Evolutionary conservation across 2,113 vertebrate species (phyloP).

Genomic region (Tringa solitaria): DNA sequence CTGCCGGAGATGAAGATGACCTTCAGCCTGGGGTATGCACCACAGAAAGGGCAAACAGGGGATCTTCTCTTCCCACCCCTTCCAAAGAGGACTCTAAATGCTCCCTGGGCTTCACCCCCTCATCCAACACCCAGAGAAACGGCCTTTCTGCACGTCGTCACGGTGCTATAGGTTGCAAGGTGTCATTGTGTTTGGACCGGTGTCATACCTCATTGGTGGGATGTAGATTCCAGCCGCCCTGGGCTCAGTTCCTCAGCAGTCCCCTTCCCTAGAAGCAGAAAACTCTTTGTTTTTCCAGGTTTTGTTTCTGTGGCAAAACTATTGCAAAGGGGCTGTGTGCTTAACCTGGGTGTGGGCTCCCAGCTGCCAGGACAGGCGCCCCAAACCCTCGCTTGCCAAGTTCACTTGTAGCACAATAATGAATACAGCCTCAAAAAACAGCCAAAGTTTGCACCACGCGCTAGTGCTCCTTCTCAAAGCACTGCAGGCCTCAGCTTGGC

Average conservation of each 20-base stretch:
- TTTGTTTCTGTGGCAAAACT: not conserved
- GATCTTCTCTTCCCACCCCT: not conserved
- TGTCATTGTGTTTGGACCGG: not conserved
- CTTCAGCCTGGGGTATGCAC: not conserved
- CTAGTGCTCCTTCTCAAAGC: not conserved
- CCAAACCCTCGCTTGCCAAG: not conserved
- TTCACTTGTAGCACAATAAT: not conserved
- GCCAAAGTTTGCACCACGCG: not conserved
- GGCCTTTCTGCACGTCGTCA: not conserved
- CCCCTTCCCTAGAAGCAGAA: not conserved
- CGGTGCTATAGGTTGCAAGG: not conserved
- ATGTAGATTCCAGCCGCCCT: not conserved
- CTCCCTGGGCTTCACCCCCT: not conserved
- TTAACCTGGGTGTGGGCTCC: not conserved
- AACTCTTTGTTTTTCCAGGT: not conserved
- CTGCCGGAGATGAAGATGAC: not conserved
- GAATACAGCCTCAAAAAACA: not conserved
- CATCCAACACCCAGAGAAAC: not conserved
- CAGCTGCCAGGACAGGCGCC: not conserved
- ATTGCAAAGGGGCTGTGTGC: not conserved
- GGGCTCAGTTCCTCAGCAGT: not conserved
- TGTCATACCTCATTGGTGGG: rapidly evolving
- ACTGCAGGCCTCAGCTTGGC: not conserved
- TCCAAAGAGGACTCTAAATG: not conserved
- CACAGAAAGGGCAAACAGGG: not conserved